A percentile compares a stretch with the other conserved stretches of the same genome.
phyloP scores from a whole-genome alignment of 2,113 vertebrate genomes.

The Erythrocebus patas region DNA sequence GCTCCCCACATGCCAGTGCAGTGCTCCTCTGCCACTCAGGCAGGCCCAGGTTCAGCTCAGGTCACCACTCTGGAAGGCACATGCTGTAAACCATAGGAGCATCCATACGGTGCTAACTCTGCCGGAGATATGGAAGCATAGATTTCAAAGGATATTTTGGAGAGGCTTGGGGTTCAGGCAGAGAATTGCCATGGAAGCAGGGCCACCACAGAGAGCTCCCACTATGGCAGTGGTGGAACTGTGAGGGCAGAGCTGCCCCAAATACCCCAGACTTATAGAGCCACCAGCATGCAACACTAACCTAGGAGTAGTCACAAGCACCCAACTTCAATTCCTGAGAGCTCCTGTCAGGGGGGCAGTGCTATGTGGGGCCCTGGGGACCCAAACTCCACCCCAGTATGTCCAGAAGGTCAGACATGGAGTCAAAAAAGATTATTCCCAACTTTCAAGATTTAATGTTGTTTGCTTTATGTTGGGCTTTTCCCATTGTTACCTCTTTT shows the following conservation, averaged over 20 bases:
- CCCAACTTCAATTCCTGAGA: neutral
- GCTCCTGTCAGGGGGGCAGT: neutral
- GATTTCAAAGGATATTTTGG: neutral
- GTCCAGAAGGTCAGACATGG: neutral
- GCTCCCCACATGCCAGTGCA: neutral
- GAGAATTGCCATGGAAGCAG: neutral
- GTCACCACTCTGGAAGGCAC: neutral
- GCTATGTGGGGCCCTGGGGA: neutral
- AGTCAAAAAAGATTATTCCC: neutral
- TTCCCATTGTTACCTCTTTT: neutral
- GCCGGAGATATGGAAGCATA: neutral
- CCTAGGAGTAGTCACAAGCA: neutral
- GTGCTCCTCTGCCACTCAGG: neutral
- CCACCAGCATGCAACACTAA: neutral
- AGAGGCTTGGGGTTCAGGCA: neutral
- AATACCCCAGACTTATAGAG: neutral
- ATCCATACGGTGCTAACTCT: neutral
- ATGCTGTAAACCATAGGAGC: neutral
- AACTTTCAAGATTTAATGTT: neutral
- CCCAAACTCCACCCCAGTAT: neutral
- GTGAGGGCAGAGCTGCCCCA: neutral
- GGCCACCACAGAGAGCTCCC: neutral
- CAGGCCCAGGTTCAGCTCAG: neutral
- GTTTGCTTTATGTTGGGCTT: neutral
- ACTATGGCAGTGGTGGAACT: neutral